Conservation (phyloP, 2,797 vertebrate genomes). For the Coccyzus lansbergi region DNA sequence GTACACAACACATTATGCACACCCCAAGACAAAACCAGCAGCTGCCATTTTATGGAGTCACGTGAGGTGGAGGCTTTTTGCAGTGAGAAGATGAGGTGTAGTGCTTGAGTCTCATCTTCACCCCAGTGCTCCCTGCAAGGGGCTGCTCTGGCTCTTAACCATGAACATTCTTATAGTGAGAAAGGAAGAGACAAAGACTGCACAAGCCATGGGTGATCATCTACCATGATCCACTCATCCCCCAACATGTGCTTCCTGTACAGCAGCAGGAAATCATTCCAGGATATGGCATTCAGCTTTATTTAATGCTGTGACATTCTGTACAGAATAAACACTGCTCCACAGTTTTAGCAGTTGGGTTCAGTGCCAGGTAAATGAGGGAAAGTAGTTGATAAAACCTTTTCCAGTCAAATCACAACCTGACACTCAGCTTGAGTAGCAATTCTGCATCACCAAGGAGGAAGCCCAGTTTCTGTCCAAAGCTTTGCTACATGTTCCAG, state of each 20-base stretch:
- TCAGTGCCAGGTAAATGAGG: neutral
- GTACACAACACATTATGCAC: neutral
- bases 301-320: neutral
- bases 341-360: neutral
- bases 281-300: neutral
- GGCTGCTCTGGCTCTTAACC: neutral
- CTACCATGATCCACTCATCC: fast-evolving
- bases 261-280: neutral
- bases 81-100: fast-evolving
- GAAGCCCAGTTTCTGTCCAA: neutral
- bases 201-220: fast-evolving
- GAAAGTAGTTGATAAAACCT: neutral
- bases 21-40: neutral
- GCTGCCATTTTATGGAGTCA: fast-evolving
- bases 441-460: no score
- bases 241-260: fast-evolving
- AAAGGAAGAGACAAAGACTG: neutral
- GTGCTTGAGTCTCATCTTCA: fast-evolving
- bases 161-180: fast-evolving
- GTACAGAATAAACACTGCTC: neutral
- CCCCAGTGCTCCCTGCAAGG: fast-evolving
- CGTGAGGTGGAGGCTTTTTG: fast-evolving
- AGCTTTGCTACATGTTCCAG: neutral
- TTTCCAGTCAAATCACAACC: no score
- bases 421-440: fast-evolving